These are phyloP conservation scores for Augochlorella aurata DNA, from an alignment of 2,888 invertebrate species.

Conservation along the genomic window DNA sequence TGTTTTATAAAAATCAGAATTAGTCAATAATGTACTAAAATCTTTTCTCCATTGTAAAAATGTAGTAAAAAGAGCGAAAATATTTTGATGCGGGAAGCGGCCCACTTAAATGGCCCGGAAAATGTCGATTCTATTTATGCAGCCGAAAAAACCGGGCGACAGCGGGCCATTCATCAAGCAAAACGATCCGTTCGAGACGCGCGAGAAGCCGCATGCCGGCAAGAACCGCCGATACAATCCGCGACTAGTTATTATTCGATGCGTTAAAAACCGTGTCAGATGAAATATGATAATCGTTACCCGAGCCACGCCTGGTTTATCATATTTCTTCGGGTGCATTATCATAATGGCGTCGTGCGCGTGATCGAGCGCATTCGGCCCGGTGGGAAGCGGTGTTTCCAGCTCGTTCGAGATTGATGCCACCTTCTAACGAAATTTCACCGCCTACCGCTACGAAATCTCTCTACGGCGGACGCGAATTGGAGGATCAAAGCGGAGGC, in stretches of 20 bases:
- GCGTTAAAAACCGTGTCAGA: constrained; percentile 65
- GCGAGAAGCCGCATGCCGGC: constrained; percentile 20
- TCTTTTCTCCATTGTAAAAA: no score
- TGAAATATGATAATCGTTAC: constrained; percentile 75
- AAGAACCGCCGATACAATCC: constrained; percentile 44
- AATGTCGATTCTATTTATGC: constrained; percentile 2
- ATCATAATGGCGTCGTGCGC: constrained; percentile 73
- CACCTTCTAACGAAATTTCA: constrained; percentile 30
- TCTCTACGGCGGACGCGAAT: not conserved
- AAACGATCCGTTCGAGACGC: constrained; percentile 36
- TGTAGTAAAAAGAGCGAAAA: no score
- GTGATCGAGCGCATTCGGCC: constrained; percentile 58
- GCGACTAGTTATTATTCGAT: constrained; percentile 63
- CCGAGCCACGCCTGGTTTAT: constrained; percentile 69
- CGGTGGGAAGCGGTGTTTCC: constrained; percentile 39
- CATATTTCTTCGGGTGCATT: constrained; percentile 68
- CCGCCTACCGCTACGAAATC: not conserved
- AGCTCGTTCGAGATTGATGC: constrained; percentile 59
- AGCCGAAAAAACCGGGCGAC: constrained; percentile 18
- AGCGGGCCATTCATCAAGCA: constrained; percentile 20
- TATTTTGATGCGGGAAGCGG: not conserved
- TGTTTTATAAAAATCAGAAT: no score
- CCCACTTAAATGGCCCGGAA: not conserved
- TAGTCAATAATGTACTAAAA: no score
- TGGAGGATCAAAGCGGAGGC: no score